Conservation (phyloP, 2,113 vertebrate genomes). For the Indicator indicator region DNA sequence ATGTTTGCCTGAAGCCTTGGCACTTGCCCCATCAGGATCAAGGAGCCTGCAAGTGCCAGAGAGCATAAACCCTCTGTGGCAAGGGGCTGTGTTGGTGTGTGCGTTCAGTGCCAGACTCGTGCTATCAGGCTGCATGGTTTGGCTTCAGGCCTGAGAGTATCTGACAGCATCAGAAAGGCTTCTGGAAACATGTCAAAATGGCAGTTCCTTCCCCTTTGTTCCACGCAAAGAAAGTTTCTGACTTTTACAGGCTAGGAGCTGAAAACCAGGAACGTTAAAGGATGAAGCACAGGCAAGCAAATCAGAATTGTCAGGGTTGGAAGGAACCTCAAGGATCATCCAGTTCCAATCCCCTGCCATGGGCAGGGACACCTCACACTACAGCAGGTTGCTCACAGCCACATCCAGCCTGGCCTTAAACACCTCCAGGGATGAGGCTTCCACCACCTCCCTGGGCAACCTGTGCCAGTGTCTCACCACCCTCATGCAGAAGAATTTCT, state of each 20-base stretch:
- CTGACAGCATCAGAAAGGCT: not conserved
- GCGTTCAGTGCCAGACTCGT: accelerated
- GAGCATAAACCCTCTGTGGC: not conserved
- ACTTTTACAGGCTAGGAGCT: not conserved
- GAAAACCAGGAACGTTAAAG: not conserved
- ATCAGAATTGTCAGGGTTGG: no score
- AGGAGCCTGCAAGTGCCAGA: not conserved
- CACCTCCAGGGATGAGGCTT: no score
- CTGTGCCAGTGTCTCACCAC: no score
- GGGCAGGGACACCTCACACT: no score
- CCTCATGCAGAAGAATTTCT: no score
- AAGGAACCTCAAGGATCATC: no score
- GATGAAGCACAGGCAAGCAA: not conserved
- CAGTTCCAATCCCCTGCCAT: no score
- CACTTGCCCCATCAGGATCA: not conserved
- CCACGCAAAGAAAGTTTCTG: not conserved
- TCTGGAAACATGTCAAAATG: not conserved
- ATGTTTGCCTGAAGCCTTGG: not conserved
- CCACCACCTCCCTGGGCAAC: no score
- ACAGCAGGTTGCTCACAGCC: no score
- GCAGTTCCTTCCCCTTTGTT: not conserved
- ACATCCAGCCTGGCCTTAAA: no score
- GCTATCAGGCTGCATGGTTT: accelerated
- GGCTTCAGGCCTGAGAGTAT: not conserved
- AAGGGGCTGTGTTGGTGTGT: not conserved